Base-by-base conservation (phyloP, 2,888 invertebrate species). In the Agriopis aurantiaria region DNA sequence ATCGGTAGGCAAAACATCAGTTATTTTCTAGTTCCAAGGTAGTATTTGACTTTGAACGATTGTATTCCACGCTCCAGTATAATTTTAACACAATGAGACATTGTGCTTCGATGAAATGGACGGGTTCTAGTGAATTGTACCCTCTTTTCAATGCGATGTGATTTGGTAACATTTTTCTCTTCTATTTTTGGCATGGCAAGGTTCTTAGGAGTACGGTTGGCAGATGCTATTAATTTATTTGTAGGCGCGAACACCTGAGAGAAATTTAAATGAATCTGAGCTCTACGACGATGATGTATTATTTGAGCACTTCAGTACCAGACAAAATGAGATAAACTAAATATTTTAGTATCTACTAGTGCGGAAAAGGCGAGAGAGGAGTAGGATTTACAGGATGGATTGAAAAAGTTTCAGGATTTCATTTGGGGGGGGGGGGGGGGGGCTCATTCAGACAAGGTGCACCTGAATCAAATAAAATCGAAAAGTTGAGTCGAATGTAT, bases 151-250 rank as follows among this genome's bases (percentile, higher is more conserved):
- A 68, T 67, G 14, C 51, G 55, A 65, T 14, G 62, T 68, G 65
- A 72, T 69, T 69, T 68, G 69, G 63, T 65, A 69, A 68, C 72
- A 66, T 63, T 60, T 63, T 62, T 52, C 59, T 52, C 46, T 69
- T 41, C 49, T 56, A 63, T 51, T 67, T 71, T 71, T 59, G 66
- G 59, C 66, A 63, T 55, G 51, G 70, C 66, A 65, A 68, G 51
- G 65, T 23, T 62, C 57, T 61, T 41, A 45, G n/a, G 23, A 65
- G 63, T 48, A 49, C 40, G 56, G 57, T 11, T 48, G 58, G 57
- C 17, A 43, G 45, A 59, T 65, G 68, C 71, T 68, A 62, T 68
- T 65, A 49, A 62, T 72, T 62, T 61, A 65, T 40, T 57, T 17
- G 60, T 65, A 48, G 60, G 70, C 46, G 14, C 48, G 48, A 14